phyloP scores from a whole-genome alignment of 64 coral and sea anemone genomes.

The Hydrozoanthus tunicans region DNA sequence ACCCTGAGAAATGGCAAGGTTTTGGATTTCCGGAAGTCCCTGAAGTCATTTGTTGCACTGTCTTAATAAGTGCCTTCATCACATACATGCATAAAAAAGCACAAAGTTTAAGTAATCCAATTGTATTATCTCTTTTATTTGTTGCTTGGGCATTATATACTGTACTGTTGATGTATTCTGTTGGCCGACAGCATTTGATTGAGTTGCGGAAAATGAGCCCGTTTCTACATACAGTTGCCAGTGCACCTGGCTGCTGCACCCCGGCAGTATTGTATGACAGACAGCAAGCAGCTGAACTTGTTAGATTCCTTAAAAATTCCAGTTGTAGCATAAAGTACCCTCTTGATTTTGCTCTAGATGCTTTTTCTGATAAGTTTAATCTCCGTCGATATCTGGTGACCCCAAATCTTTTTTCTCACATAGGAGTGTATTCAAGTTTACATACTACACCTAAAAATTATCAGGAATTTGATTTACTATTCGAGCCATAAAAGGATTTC shows the following conservation, averaged over 20 bases:
- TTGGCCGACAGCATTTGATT: slow-evolving; percentile 82
- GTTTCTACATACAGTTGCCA: slow-evolving; percentile 59
- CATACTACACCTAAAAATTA: slow-evolving; percentile 59
- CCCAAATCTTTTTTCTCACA: slow-evolving; percentile 83
- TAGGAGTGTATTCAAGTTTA: slow-evolving; percentile 90
- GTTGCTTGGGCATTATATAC: slow-evolving; percentile 33
- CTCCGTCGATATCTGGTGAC: slow-evolving; percentile 66
- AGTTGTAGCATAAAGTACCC: slow-evolving; percentile 71
- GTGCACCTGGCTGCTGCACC: slow-evolving; percentile 78
- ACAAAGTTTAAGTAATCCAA: slow-evolving; percentile 4
- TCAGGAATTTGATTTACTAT: slow-evolving; percentile 81
- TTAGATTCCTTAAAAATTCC: slow-evolving; percentile 59
- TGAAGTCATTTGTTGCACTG: slow-evolving; percentile 69
- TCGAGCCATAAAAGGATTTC: slow-evolving; percentile 53
- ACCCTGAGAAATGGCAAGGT: slow-evolving; percentile 97
- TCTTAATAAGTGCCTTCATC: slow-evolving; percentile 46
- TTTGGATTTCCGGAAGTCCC: slow-evolving; percentile 82
- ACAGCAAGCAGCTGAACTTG: slow-evolving; percentile 32
- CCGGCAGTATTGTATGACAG: slow-evolving; percentile 80
- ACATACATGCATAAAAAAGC: slow-evolving; percentile 7
- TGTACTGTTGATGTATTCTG: slow-evolving; percentile 61
- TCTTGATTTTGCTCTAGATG: slow-evolving; percentile 85
- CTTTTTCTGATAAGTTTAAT: slow-evolving; percentile 55
- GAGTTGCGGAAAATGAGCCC: slow-evolving; percentile 80
- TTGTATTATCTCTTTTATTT: slow-evolving; percentile 43